phyloP scores from a whole-genome alignment of 2,888 invertebrate genomes.

The Lithophane semibrunnea region DNA sequence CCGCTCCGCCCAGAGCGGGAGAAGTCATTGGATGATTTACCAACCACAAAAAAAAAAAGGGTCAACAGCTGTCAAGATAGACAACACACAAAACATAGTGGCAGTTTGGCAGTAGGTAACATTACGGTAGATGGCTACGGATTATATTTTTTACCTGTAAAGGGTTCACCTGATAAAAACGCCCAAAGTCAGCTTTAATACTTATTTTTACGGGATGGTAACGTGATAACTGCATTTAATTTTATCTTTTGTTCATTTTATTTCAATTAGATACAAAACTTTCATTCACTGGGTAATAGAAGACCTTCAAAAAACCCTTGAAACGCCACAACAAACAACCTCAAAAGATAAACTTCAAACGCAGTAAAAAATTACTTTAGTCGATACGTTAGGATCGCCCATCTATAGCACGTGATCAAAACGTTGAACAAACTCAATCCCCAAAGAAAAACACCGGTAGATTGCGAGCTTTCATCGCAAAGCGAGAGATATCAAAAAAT shows the following conservation, averaged over 20 bases:
- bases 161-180: background rate
- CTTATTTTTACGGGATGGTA: background rate
- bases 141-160: background rate
- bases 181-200: background rate
- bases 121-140: background rate
- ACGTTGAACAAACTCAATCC: conserved; percentile 71
- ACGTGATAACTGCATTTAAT: background rate
- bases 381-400: conserved; percentile 53
- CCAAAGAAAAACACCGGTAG: conserved; percentile 81
- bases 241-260: background rate
- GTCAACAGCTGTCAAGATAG: background rate
- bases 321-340: conserved; percentile 49
- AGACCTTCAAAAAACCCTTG: conserved; percentile 2
- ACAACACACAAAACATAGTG: background rate
- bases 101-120: background rate
- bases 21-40: too few species aligned
- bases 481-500: conserved; percentile 89
- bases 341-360: conserved; percentile 52
- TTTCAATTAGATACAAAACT: background rate
- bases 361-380: conserved; percentile 56
- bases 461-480: conserved; percentile 81
- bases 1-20: too few species aligned
- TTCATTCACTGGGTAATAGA: background rate
- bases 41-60: background rate
- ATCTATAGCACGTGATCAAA: conserved; percentile 70